Conservation (phyloP, 2,797 vertebrate species). For the Caiman crocodilus region DNA sequence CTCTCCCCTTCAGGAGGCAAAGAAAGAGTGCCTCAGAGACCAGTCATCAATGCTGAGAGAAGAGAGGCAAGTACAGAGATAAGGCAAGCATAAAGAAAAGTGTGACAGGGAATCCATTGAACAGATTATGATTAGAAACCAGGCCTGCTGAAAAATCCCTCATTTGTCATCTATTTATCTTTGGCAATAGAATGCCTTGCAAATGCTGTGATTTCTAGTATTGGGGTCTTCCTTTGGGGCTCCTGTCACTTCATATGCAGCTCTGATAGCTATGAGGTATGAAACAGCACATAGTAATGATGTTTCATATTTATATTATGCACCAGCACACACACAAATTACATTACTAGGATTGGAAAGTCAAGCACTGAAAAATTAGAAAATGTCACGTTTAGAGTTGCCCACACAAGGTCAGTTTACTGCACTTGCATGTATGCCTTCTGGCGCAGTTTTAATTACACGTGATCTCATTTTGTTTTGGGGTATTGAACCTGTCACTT, state of each 20-base stretch:
- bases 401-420: neutral
- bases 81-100: neutral
- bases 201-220: neutral
- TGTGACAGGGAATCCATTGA: neutral
- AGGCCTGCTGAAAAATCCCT: neutral
- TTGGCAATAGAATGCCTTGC: neutral
- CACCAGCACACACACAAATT: rapidly evolving
- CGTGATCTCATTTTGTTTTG: neutral
- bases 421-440: neutral
- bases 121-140: neutral
- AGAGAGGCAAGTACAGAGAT: neutral
- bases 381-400: neutral
- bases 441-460: neutral
- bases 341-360: neutral
- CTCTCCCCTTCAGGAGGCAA: rapidly evolving
- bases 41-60: neutral
- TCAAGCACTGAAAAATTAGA: neutral
- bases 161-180: neutral
- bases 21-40: neutral
- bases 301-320: rapidly evolving
- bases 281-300: neutral
- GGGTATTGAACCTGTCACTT: neutral
- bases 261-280: neutral
- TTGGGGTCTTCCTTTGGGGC: neutral
- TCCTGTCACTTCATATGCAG: neutral